Percentiles rank a stretch among this genome's conserved stretches.
phyloP scores from a whole-genome alignment of 2,888 invertebrate genomes.

The Latheticus oryzae region DNA sequence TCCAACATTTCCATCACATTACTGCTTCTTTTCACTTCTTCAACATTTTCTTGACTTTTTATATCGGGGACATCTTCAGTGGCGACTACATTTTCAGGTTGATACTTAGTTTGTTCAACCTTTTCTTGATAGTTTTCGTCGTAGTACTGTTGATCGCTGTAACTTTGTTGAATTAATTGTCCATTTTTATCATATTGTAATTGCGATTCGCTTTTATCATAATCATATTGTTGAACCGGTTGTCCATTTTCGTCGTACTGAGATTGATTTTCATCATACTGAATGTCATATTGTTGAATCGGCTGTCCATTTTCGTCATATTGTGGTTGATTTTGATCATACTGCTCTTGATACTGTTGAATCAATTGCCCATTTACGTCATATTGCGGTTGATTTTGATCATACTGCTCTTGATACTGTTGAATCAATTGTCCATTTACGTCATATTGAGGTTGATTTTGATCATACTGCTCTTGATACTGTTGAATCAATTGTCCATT shows the following conservation, averaged over 20 bases:
- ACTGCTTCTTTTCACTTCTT: conserved; percentile 40
- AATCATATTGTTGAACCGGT: conserved; percentile 40
- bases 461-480: conserved; percentile 33
- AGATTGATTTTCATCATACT: conserved; percentile 19
- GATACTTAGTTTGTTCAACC: conserved; percentile 18
- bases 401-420: conserved; percentile 49
- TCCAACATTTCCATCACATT: conserved; percentile 63
- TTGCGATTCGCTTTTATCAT: conserved; percentile 24
- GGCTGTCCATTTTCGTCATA: conserved; percentile 47
- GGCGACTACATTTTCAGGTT: conserved; percentile 40
- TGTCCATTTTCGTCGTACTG: conserved; percentile 47
- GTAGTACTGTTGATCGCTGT: conserved; percentile 49
- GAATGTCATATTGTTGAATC: conserved; percentile 12
- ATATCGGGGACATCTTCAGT: too few relatives aligned
- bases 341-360: too few relatives aligned
- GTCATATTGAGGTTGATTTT: conserved; percentile 48
- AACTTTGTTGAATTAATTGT: conserved; percentile 45
- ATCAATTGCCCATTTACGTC: conserved; percentile 36
- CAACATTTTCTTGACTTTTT: conserved; percentile 49
- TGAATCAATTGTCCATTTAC: conserved; percentile 49
- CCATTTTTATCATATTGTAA: conserved; percentile 39
- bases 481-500: conserved; percentile 36
- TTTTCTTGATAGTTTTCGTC: conserved; percentile 47
- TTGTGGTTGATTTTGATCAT: conserved; percentile 37
- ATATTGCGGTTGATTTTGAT: conserved; percentile 50